Conservation (phyloP, 2,888 invertebrate genomes). For the Dugesia japonica region DNA sequence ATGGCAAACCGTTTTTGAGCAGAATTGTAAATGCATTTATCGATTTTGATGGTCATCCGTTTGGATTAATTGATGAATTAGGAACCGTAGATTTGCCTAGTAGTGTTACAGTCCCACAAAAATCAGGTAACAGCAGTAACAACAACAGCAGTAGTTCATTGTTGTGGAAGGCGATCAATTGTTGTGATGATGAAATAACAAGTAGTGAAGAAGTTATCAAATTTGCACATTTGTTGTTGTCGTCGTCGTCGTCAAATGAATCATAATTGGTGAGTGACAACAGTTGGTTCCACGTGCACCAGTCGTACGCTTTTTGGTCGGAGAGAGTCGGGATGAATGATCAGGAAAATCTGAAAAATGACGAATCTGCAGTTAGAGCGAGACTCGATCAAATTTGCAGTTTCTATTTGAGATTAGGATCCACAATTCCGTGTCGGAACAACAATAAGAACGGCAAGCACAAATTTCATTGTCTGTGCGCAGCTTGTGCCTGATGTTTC, state of each 20-base stretch:
- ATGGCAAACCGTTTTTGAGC: constrained; percentile 30
- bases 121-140: not conserved
- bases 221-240: too few relatives aligned
- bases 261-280: not conserved
- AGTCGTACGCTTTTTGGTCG: constrained; percentile 72
- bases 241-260: not conserved
- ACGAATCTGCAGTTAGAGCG: constrained; percentile 54
- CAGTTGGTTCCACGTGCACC: constrained; percentile 65
- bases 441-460: constrained; percentile 55
- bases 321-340: constrained; percentile 52
- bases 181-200: too few relatives aligned
- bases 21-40: constrained; percentile 33
- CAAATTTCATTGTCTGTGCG: constrained; percentile 75
- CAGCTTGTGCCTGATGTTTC: constrained; percentile 76
- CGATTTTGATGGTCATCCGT: constrained; percentile 39
- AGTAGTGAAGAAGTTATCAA: too few relatives aligned
- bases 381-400: constrained; percentile 58
- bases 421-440: constrained; percentile 68
- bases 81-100: constrained; percentile 40
- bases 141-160: too few relatives aligned
- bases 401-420: constrained; percentile 73
- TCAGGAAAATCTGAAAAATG: constrained; percentile 42
- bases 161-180: too few relatives aligned
- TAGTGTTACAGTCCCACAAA: not conserved
- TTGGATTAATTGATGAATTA: constrained; percentile 43